Evolutionary conservation across 2,888 invertebrate species (phyloP).

Genomic region (Magallana nippona): DNA sequence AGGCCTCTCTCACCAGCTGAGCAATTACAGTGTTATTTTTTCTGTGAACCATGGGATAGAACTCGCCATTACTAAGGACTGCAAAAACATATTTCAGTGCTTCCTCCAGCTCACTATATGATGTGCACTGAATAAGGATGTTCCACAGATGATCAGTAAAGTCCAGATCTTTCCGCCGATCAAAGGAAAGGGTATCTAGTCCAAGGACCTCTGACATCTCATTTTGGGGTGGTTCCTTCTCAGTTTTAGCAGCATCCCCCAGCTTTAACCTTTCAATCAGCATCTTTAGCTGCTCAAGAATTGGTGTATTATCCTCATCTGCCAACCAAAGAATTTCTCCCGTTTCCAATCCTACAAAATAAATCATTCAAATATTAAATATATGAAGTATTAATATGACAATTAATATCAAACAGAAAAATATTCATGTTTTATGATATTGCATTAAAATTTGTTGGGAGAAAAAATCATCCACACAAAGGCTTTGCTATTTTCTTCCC

Average conservation of each 20-base stretch:
- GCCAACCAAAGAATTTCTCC: slow-evolving; percentile 66
- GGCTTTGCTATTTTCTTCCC: no score
- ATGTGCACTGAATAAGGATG: slow-evolving; percentile 64
- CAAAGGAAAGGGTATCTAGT: slow-evolving; percentile 53
- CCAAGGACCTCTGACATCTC: slow-evolving; percentile 37
- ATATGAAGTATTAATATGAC: not conserved
- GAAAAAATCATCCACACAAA: no score
- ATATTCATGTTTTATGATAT: no score
- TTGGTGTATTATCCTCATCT: slow-evolving; percentile 52
- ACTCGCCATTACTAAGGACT: slow-evolving; percentile 65
- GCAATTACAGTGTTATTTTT: slow-evolving; percentile 72
- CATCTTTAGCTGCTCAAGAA: slow-evolving; percentile 58
- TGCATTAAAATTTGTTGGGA: no score
- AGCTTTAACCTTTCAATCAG: slow-evolving; percentile 60
- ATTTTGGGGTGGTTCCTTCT: slow-evolving; percentile 51
- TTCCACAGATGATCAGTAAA: slow-evolving; percentile 73
- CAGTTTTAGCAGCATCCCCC: slow-evolving; percentile 58
- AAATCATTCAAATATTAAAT: not conserved
- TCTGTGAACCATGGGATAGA: slow-evolving; percentile 70
- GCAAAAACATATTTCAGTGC: slow-evolving; percentile 63
- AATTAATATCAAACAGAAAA: no score
- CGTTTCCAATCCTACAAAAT: slow-evolving; percentile 58
- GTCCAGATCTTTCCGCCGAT: slow-evolving; percentile 65
- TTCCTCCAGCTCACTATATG: slow-evolving; percentile 64
- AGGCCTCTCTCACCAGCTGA: slow-evolving; percentile 71